Conservation (phyloP, 2,113 vertebrate species). For the Dissostichus mawsoni region DNA sequence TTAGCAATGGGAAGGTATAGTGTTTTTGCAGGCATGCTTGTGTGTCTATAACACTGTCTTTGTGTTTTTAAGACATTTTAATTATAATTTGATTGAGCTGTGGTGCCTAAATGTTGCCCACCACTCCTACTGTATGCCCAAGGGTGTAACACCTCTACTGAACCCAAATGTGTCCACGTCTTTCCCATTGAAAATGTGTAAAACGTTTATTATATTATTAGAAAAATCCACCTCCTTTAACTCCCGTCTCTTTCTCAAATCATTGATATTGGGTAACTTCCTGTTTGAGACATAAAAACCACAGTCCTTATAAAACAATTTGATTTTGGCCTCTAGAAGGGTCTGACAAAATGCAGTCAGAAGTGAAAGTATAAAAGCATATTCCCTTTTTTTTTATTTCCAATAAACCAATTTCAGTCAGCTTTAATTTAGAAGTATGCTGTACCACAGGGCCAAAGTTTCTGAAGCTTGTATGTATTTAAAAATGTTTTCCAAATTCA, state of each 20-base stretch:
- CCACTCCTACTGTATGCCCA: neutral
- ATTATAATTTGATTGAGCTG: slow-evolving; percentile 1
- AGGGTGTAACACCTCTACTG: neutral
- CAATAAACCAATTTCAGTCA: neutral
- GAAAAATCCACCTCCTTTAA: neutral
- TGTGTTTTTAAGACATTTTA: neutral
- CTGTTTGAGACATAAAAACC: neutral
- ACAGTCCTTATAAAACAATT: neutral
- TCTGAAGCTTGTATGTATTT: neutral
- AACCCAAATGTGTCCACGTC: neutral
- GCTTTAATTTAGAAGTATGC: neutral
- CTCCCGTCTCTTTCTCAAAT: neutral
- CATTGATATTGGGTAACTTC: slow-evolving; percentile 12
- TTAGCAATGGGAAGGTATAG: neutral
- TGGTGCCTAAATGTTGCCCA: neutral
- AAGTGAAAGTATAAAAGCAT: too few relatives aligned
- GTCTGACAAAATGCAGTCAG: too few relatives aligned
- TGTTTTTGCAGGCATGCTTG: neutral
- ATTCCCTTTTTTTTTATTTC: too few relatives aligned
- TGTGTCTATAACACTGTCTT: neutral
- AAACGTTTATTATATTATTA: too few relatives aligned
- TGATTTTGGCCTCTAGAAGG: neutral
- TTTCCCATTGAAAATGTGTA: neutral
- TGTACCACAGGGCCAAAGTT: neutral
- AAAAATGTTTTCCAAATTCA: neutral